Base-by-base conservation (phyloP, 2,113 vertebrate genomes). In the Amphiprion percula region DNA sequence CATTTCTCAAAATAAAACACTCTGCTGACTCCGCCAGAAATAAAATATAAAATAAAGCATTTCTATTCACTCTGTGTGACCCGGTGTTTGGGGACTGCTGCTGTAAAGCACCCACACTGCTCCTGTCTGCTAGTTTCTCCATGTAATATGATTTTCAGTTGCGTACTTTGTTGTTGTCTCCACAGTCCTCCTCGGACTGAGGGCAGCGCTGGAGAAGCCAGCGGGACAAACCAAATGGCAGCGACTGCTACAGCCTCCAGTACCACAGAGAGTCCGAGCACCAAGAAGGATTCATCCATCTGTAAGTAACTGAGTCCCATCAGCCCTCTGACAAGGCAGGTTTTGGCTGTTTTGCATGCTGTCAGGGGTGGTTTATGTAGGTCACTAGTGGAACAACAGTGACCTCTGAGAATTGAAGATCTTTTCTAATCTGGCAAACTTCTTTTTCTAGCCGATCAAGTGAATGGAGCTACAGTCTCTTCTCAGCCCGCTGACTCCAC, bases 141-240 rank as follows among this genome's bases (percentile, higher is more conserved):
- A 46, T 1, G 26, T 5, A 3, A 16, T 37, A 17, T 67, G 2
- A 53, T 60, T 50, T 58, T n/a, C 17, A 39, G 2, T 47, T 21
- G 33, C 33, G 12, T 60, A 7, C 56, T 23, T 73, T 16, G 1
- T 21, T 21, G 17, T 65, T 28, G 28, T 12, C 49, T 80, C 58
- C 60, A 17, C 82, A 96, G 95, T 66, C 94, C 95, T 62, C 93
- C 94, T 24, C 90, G 87, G 63, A 23, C 93, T 11, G 90, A 91
- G 37, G 53, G 68, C 46, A 72, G 73, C 47, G 4, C 82, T 1
- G 81, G 54, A 49, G 89, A 91, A 64, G 53, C 84, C 14, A 84
- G 80, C 8, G 74, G 67, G 24, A 80, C 82, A 3, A 83, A 47
- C 26, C 50, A 4, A 9, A 7, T 50, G 0, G 63, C 92, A 2